A percentile compares a stretch with the other conserved stretches of the same genome.
Conservation (phyloP, 2,888 invertebrate species). For the Crossocerus cetratus region DNA sequence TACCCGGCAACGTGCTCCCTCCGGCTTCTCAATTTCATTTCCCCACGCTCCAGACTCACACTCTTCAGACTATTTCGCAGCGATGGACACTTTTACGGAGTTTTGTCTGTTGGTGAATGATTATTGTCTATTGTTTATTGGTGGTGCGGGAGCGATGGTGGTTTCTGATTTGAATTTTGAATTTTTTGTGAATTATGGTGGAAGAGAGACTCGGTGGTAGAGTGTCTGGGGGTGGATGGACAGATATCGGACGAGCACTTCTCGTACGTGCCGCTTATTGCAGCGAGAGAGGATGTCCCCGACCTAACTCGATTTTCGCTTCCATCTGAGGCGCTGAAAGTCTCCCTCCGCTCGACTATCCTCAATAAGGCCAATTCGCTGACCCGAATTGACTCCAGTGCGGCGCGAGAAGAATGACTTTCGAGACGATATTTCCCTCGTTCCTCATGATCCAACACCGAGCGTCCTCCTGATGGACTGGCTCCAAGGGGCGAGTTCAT, state of each 20-base stretch:
- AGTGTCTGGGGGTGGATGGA: too few relatives aligned
- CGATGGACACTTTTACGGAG: neutral
- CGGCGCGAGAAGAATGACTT: slow-evolving; percentile 58
- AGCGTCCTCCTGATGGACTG: neutral
- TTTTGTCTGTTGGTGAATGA: neutral
- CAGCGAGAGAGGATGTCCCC: slow-evolving; percentile 55
- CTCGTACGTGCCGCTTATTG: slow-evolving; percentile 57
- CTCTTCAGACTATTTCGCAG: slow-evolving; percentile 1
- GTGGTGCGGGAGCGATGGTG: too few relatives aligned
- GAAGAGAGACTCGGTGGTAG: too few relatives aligned
- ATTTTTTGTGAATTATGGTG: too few relatives aligned
- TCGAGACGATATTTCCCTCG: slow-evolving; percentile 49
- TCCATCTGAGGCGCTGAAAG: slow-evolving; percentile 74
- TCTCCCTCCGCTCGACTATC: slow-evolving; percentile 66
- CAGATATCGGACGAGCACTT: slow-evolving; percentile 43
- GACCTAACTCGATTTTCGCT: slow-evolving; percentile 73
- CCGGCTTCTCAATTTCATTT: slow-evolving; percentile 57
- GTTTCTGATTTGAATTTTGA: too few relatives aligned
- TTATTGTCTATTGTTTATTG: too few relatives aligned
- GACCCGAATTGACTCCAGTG: slow-evolving; percentile 72
- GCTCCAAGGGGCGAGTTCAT: neutral
- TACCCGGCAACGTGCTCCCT: slow-evolving; percentile 54
- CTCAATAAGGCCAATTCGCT: slow-evolving; percentile 76
- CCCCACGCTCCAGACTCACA: slow-evolving; percentile 11
- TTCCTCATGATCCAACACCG: slow-evolving; percentile 28